These are phyloP conservation scores for Gnathonemus echidnorhynchus DNA, from an alignment of 2,113 vertebrate species.

Conservation along the genomic window DNA sequence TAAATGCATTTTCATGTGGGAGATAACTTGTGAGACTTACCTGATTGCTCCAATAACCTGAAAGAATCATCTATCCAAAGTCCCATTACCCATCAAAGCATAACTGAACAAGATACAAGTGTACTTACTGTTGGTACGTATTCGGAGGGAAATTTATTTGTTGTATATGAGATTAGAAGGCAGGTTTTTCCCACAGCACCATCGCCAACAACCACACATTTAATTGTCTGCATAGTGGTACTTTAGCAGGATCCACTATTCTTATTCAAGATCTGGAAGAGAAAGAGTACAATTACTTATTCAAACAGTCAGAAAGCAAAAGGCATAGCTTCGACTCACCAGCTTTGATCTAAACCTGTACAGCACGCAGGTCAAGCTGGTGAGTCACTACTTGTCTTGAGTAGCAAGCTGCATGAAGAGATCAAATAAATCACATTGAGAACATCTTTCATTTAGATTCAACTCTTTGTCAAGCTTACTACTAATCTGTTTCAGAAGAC, in stretches of 20 bases:
- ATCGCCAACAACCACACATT: conserved; percentile 97
- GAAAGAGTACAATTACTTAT: conserved; percentile 3
- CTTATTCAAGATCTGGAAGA: conserved; percentile 57
- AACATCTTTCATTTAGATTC: neutral
- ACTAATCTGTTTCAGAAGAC: neutral
- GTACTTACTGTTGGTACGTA: conserved; percentile 95
- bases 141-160: conserved; percentile 98
- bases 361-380: neutral
- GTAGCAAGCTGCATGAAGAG: neutral
- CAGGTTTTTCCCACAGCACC: conserved; percentile 99
- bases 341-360: neutral
- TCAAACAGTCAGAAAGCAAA: neutral
- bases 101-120: neutral
- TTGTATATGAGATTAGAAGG: conserved; percentile 98
- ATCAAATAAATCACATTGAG: neutral
- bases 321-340: neutral
- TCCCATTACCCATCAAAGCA: neutral
- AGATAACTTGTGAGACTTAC: neutral
- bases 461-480: neutral
- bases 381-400: neutral
- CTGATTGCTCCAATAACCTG: neutral
- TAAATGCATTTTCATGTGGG: neutral
- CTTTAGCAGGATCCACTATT: conserved; percentile 57
- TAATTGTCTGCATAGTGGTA: conserved; percentile 98
- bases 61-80: neutral